phyloP scores from a whole-genome alignment of 2,113 vertebrate species.

The Telmatochromis brachygnathus region DNA sequence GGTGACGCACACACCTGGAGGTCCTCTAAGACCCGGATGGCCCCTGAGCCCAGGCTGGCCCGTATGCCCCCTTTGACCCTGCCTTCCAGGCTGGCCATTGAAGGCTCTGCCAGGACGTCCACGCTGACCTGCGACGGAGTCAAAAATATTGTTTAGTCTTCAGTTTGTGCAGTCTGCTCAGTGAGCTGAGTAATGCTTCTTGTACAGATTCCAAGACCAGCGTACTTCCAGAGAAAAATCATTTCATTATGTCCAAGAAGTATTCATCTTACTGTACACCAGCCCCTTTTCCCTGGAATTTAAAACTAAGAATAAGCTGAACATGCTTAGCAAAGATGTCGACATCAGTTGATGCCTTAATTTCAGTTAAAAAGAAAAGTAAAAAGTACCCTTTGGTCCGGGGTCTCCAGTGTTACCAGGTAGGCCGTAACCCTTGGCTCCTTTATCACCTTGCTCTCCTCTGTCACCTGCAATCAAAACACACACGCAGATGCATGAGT shows the following conservation, averaged over 20 bases:
- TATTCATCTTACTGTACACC: neutral
- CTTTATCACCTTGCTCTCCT: constrained; percentile 64
- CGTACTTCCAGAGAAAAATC: neutral
- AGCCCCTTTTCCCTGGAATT: neutral
- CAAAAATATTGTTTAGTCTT: constrained; percentile 8
- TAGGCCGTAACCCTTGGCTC: constrained; percentile 50
- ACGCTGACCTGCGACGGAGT: constrained; percentile 60
- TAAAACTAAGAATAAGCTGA: neutral
- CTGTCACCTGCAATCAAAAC: constrained; percentile 55
- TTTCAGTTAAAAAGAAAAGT: neutral
- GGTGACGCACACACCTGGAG: constrained; percentile 71
- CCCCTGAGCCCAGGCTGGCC: constrained; percentile 68
- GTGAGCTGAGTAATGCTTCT: neutral
- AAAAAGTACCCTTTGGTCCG: constrained; percentile 54
- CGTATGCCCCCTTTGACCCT: constrained; percentile 66
- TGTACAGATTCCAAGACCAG: neutral
- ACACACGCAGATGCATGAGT: neutral
- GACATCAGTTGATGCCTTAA: neutral
- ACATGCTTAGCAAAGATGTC: neutral
- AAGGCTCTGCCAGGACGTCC: constrained; percentile 67
- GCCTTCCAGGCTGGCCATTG: constrained; percentile 69
- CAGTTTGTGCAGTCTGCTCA: neutral
- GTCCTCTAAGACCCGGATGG: constrained; percentile 65
- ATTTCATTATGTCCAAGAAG: neutral
- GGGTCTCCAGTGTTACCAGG: constrained; percentile 58